A percentile compares a stretch with the other conserved stretches of the same genome.
phyloP scores from a whole-genome alignment of 2,888 invertebrate species.

The Euclidia mi region DNA sequence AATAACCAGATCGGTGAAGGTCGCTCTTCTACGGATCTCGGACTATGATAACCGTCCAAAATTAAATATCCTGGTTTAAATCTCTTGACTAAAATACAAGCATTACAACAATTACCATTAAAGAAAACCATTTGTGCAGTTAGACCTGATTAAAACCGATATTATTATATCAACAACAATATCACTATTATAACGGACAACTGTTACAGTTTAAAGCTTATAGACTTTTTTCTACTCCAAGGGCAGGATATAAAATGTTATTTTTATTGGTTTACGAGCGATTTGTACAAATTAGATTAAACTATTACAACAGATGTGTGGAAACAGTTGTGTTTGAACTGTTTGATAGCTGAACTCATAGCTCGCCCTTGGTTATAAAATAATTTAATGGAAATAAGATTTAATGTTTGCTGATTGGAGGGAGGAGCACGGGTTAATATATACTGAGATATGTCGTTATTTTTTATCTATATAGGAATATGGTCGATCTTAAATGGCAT shows the following conservation, averaged over 20 bases:
- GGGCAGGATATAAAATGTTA: conserved; percentile 62
- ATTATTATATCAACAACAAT: conserved; percentile 26
- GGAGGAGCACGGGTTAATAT: no score
- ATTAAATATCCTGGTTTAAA: no score
- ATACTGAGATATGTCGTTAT: no score
- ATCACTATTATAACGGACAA: conserved; percentile 46
- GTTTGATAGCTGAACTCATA: conserved; percentile 31
- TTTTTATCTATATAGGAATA: no score
- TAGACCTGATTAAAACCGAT: conserved; percentile 13
- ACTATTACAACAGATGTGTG: conserved; percentile 65
- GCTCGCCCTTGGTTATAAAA: conserved; percentile 19
- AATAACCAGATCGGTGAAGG: no score
- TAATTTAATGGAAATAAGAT: conserved; percentile 13
- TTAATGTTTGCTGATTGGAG: no score
- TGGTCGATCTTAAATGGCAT: no score
- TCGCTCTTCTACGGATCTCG: no score
- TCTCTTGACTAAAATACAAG: no score
- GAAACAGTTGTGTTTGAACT: conserved; percentile 64
- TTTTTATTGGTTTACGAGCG: conserved; percentile 74
- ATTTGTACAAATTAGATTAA: conserved; percentile 86
- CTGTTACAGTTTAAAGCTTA: conserved; percentile 56
- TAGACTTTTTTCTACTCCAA: conserved; percentile 52
- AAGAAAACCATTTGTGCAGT: not conserved
- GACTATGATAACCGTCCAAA: no score
- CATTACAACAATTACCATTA: no score